Base-by-base conservation (phyloP, 2,797 vertebrate genomes). In the Coreius guichenoti region DNA sequence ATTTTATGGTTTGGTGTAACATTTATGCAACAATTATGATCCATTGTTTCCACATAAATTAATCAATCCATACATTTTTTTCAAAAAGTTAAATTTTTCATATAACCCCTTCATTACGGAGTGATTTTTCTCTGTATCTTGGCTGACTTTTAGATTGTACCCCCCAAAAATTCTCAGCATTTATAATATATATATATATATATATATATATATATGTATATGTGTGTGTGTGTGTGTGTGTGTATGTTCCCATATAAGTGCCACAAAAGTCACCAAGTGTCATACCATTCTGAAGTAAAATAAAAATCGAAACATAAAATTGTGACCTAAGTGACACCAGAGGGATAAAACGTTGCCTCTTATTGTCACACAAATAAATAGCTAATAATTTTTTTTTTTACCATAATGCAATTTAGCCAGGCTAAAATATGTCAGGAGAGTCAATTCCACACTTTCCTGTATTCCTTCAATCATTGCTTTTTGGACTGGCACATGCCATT, bases 401-500 rank as follows among this genome's bases (percentile, higher is more conserved):
- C 12, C 43, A 11, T 80, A 74, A n/a, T 65, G 7, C 14, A 16
- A 82, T 23, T 29, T 82, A 14, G 0, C n/a, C 69, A 63, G 45
- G 16, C 23, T 54, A 9, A 51, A 31, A 36, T 54, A 13, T 17
- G 63, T 26, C 21, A 81, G 39, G 43, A 51, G 70, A 61, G 49
- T 58, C 31, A 43, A 47, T 68, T 77, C 69, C 17, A 4, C 43
- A 61, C 58, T 81, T 80, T 87, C 87, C 47, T 86, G 29, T 75
- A 86, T 82, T 90, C 89, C 92, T 92, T 92, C 91, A 87, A 88
- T 88, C 88, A 87, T 91, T 90, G 90, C 67, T 61, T 89, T 92
- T 91, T 90, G 79, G 89, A 89, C 72, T 65, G 90, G 82, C 92
- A 91, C 90, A 82, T 91, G 91, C 92, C 92, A 92, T 91, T 92